Conservation (phyloP, 2,113 vertebrate genomes). For the Talpa occidentalis region DNA sequence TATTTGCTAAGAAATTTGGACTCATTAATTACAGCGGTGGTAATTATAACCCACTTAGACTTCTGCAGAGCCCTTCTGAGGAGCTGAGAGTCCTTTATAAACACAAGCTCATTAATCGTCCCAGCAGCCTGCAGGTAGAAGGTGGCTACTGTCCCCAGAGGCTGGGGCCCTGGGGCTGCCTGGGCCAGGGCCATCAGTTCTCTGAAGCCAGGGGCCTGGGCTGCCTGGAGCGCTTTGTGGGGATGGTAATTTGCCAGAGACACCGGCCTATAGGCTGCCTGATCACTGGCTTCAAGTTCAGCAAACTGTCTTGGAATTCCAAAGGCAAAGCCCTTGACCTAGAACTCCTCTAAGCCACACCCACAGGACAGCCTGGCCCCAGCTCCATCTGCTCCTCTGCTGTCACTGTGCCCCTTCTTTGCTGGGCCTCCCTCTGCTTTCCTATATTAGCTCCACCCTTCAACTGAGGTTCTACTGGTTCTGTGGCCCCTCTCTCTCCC, state of each 20-base stretch:
- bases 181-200: too few species aligned
- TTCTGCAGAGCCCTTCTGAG: constrained; percentile 75
- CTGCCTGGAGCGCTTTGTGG: not conserved
- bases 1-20: constrained; percentile 75
- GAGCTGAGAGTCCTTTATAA: constrained; percentile 70
- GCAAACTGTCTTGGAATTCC: not conserved
- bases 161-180: not conserved
- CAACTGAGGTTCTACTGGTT: not conserved
- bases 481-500: not conserved
- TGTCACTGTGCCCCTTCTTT: not conserved
- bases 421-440: not conserved
- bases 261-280: not conserved
- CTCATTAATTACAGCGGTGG: constrained; percentile 71
- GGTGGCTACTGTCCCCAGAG: constrained; percentile 3
- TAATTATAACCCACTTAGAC: constrained; percentile 77
- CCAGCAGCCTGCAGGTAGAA: constrained; percentile 52
- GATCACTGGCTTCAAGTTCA: not conserved
- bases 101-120: constrained; percentile 42
- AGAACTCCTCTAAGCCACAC: not conserved
- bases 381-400: accelerated
- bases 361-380: not conserved
- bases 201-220: not conserved
- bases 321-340: not conserved
- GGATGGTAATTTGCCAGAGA: not conserved
- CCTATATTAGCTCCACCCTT: not conserved